phyloP scores from a whole-genome alignment of 2,888 invertebrate species.

The Apantesis nais region DNA sequence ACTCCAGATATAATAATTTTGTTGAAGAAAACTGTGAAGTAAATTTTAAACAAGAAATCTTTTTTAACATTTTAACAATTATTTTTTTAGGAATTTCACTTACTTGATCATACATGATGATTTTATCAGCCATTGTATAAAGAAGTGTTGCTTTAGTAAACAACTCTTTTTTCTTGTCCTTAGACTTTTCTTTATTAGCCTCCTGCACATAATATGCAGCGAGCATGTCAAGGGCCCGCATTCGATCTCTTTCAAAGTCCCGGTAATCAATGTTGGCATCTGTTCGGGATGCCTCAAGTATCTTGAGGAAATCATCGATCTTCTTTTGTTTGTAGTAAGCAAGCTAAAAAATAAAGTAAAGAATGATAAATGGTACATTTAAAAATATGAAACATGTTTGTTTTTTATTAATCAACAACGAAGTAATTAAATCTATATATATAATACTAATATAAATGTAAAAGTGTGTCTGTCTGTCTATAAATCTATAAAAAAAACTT shows the following conservation, averaged over 20 bases:
- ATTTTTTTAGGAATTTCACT: conserved; percentile 44
- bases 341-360: conserved; percentile 86
- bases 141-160: conserved; percentile 98
- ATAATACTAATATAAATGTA: too few relatives aligned
- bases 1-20: not conserved
- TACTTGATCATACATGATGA: conserved; percentile 99
- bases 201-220: conserved; percentile 99
- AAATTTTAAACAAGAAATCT: too few relatives aligned
- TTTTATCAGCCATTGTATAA: conserved; percentile 99
- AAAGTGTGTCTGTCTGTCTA: too few relatives aligned
- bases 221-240: conserved; percentile 98
- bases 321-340: conserved; percentile 98
- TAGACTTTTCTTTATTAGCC: conserved; percentile 97
- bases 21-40: not conserved
- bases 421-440: too few relatives aligned
- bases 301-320: conserved; percentile 96
- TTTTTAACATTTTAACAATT: too few relatives aligned
- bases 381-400: too few relatives aligned
- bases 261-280: conserved; percentile 95
- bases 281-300: conserved; percentile 94
- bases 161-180: conserved; percentile 96
- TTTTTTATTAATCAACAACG: too few relatives aligned
- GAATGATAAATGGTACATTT: too few relatives aligned
- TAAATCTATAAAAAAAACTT: too few relatives aligned
- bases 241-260: conserved; percentile 98